Percentiles rank a stretch among this genome's conserved stretches.
phyloP scores from a whole-genome alignment of 1,140 invertebrate genomes.

The Manduca sexta region DNA sequence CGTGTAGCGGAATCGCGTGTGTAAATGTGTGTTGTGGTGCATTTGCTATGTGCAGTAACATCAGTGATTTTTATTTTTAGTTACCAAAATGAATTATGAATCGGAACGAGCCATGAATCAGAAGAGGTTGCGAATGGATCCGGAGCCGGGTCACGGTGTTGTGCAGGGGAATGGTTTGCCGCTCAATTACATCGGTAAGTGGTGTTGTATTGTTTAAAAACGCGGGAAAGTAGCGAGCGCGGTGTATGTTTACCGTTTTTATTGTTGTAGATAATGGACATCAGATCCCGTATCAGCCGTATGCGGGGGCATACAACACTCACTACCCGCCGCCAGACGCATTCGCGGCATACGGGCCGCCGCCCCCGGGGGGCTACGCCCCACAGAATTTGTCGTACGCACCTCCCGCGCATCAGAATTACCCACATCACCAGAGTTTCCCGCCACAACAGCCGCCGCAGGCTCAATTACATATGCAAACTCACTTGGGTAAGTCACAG shows the following conservation, averaged over 20 bases:
- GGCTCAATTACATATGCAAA: slow-evolving; percentile 64
- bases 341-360: slow-evolving; percentile 65
- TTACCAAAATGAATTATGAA: slow-evolving; percentile 72
- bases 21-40: slow-evolving; percentile 31
- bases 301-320: slow-evolving; percentile 70
- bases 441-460: slow-evolving; percentile 62
- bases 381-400: slow-evolving; percentile 65
- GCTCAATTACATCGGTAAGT: slow-evolving; percentile 69
- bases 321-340: slow-evolving; percentile 68
- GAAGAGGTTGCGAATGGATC: slow-evolving; percentile 71
- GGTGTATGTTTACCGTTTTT: slow-evolving; percentile 9
- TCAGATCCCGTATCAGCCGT: slow-evolving; percentile 71
- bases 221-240: slow-evolving; percentile 4
- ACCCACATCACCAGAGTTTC: slow-evolving; percentile 63
- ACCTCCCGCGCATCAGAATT: slow-evolving; percentile 69
- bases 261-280: slow-evolving; percentile 69
- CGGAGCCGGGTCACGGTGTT: slow-evolving; percentile 67
- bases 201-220: slow-evolving; percentile 26
- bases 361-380: slow-evolving; percentile 64
- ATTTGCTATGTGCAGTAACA: slow-evolving; percentile 24
- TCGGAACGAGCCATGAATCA: slow-evolving; percentile 71
- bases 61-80: slow-evolving; percentile 56
- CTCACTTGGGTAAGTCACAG: slow-evolving; percentile 55
- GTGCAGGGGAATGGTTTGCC: slow-evolving; percentile 71
- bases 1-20: slow-evolving; percentile 33